Base-by-base conservation (phyloP, 2,797 vertebrate species). In the Dendrocincla tyrannina region DNA sequence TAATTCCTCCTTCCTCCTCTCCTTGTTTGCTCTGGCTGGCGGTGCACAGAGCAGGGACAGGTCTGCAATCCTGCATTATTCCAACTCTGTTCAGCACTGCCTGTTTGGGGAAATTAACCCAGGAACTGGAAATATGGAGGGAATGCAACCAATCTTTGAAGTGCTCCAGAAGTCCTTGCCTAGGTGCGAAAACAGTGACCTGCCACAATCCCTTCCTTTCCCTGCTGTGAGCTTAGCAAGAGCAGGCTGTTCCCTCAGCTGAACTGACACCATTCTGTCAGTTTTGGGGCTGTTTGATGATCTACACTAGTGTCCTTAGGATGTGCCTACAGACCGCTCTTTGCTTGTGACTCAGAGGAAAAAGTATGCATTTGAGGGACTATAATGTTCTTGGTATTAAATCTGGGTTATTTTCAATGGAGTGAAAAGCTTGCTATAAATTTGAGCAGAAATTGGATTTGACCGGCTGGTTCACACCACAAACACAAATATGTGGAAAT, bases 181-280 rank as follows among this genome's bases (percentile, higher is more conserved):
- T 90, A 58, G 44, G 76, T 59, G 80, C 56, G 60, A 82, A 67
- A 87, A 79, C 0, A 2, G 74, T 68, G 88, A 94, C 84, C 84
- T n/a, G 55, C 60, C 62, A 47, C 60, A 82, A 73, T 66, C 88
- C 78, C 59, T 73, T 95, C 66, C 63, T 85, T 66, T 64, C 68
- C 79, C 81, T 76, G 49, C 88, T 92, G 82, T 49, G 82, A 94
- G 85, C 49, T 93, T 74, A 87, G 85, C 42, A 33, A 74, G n/a
- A 70, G 73, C 70, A 56, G 90, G 49, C 81, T 93, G 94, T 85
- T 82, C 50, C 91, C 84, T 93, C 82, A 42, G 70, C 53, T 91
- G 90, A 92, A 95, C 94, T 87, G 94, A 79, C 83, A 96, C 79
- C 23, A 58, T 94, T 95, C 91, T 91, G 92, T 93, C 95, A 91